These are phyloP conservation scores for Bradypodion ventrale DNA, from an alignment of 2,797 vertebrate genomes.

Conservation along the genomic window DNA sequence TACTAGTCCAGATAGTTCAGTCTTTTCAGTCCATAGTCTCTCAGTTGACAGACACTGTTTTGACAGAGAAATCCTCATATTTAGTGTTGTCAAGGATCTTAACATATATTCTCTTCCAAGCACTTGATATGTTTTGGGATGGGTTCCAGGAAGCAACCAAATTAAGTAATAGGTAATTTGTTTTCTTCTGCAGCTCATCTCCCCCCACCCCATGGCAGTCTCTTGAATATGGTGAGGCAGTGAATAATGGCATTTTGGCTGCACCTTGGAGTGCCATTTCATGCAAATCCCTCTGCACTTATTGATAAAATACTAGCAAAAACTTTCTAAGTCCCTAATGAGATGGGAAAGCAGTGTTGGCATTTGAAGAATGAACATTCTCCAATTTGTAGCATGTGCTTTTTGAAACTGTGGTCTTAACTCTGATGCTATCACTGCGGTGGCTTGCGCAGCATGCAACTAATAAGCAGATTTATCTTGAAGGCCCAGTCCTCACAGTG, in stretches of 20 bases:
- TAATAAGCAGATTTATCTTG: conserved; percentile 64
- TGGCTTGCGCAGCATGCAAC: conserved; percentile 30
- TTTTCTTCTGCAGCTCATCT: background rate
- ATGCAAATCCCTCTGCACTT: conserved; percentile 30
- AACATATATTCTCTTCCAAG: background rate
- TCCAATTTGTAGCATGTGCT: conserved; percentile 10
- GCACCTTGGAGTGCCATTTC: conserved; percentile 19
- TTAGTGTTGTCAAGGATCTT: background rate
- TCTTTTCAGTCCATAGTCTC: background rate
- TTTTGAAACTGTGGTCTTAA: conserved; percentile 16
- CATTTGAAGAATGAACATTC: conserved; percentile 42
- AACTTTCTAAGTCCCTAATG: conserved; percentile 37
- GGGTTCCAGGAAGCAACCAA: background rate
- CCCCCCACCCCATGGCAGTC: background rate
- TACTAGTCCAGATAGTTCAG: background rate
- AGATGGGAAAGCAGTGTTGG: conserved; percentile 21
- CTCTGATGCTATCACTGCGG: background rate
- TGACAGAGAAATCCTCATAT: background rate
- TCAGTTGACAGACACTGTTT: no score
- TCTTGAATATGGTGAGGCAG: conserved; percentile 21
- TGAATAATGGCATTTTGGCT: conserved; percentile 18
- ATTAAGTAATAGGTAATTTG: background rate
- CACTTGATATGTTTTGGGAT: background rate
- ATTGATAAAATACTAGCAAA: conserved; percentile 27
- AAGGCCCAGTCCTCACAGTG: conserved; percentile 36